Base-by-base conservation (phyloP, 2,888 invertebrate species). In the Acleris laterana region DNA sequence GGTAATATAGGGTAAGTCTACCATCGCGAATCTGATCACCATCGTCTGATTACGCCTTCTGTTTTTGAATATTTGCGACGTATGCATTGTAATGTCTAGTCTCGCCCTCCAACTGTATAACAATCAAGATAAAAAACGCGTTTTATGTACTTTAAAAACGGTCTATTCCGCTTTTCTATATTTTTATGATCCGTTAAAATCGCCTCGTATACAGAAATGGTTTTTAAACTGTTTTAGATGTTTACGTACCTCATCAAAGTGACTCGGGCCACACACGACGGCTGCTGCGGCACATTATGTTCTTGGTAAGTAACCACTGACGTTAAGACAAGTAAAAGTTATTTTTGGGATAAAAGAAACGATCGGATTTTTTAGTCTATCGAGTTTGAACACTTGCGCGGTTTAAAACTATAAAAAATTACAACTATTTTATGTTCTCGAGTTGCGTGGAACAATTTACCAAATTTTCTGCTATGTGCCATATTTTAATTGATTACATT, bases 181-280 rank as follows among this genome's bases (percentile, higher is more conserved):
- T 62, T 66, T 66, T 66, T 62, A 66, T 62, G 66, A 66, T 56
- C 61, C 38, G 66, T 66, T 66, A 66, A 66, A 66, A 42, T 57
- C 57, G 46, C 57, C 28, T 46, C 52, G 62, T 62, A 56, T 66
- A 61, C 57, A 66, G 62, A 22, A 61, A 66, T 62, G 66, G 62
- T 51, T 57, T 65, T 57, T 51, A 56, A 62, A 62, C 61, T n/a
- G 51, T 61, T 56, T 57, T 57, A 25, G 44, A 49, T 62, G 66
- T 66, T 66, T 66, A 66, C 66, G 44, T 38, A 25, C 49, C 55
- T 46, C 66, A 62, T 66, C 66, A 66, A 66, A 66, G 63, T 63
- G 63, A 58, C 57, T 49, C 58, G 28, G 46, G 25, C 66, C 66
- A 62, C 66, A 66, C 66, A 66, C 66, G 66, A 63, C 13, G 62